phyloP scores from a whole-genome alignment of 2,888 invertebrate species.

The Hymenopus coronatus region DNA sequence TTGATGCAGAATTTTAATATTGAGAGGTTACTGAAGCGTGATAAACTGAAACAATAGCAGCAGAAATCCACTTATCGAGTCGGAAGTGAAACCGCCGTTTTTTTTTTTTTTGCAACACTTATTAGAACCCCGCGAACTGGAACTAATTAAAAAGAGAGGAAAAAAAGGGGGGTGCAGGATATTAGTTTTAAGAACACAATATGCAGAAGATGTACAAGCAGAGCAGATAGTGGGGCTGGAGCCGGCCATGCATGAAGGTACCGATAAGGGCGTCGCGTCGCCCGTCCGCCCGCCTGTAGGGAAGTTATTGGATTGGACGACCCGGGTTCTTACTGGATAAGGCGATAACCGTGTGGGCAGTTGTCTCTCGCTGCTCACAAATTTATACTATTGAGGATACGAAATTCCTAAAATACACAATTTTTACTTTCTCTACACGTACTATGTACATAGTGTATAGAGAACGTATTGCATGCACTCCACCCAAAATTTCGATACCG shows the following conservation, averaged over 20 bases:
- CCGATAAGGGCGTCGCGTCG: not conserved
- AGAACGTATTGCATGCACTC: no score
- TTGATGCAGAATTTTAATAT: not conserved
- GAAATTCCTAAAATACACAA: no score
- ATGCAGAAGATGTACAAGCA: not conserved
- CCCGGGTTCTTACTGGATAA: no score
- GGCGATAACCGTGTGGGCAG: not conserved
- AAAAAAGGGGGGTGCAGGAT: not conserved
- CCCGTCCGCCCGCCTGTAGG: no score
- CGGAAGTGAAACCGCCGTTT: not conserved
- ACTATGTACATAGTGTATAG: no score
- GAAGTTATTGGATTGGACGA: not conserved
- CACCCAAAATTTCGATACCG: no score
- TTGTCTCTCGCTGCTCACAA: no score
- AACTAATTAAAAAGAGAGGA: not conserved
- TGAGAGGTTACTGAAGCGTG: not conserved
- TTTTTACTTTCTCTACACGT: no score
- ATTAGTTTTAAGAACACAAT: not conserved
- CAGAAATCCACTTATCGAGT: not conserved
- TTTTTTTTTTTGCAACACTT: not conserved
- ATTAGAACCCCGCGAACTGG: not conserved
- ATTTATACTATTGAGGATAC: no score
- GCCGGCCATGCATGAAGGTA: not conserved
- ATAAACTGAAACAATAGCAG: not conserved
- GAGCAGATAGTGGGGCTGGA: not conserved